Percentiles rank a stretch among this genome's conserved stretches.
These are phyloP conservation scores for Lytechinus pictus DNA, from an alignment of 35 echinoderm and acorn worm genomes.

Conservation along the genomic window DNA sequence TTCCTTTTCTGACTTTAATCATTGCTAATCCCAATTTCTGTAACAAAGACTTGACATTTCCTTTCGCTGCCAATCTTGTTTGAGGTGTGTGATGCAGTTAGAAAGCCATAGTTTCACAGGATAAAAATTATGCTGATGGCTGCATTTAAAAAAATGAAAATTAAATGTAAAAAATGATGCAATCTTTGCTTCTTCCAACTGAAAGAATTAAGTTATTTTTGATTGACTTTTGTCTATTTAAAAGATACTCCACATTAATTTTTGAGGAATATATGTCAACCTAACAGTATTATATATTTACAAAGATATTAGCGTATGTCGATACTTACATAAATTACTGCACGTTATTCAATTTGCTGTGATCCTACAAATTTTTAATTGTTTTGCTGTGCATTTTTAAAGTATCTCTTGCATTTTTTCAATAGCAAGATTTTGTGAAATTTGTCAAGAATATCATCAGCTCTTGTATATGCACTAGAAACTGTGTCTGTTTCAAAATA, in stretches of 20 bases:
- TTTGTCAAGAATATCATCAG: background rate
- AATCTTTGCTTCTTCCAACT: background rate
- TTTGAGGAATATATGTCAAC: background rate
- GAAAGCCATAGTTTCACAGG: background rate
- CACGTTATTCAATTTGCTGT: background rate
- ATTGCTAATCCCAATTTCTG: background rate
- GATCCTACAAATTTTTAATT: background rate
- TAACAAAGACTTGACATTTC: background rate
- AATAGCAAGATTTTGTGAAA: too few relatives aligned
- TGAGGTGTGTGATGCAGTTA: background rate
- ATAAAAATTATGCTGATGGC: background rate
- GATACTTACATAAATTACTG: background rate
- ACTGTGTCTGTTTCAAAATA: too few relatives aligned
- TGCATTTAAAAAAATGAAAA: background rate
- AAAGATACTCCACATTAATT: background rate
- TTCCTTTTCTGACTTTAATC: background rate
- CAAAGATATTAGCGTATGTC: too few relatives aligned
- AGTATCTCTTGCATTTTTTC: too few relatives aligned
- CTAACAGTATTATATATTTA: background rate
- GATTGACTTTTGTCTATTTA: background rate
- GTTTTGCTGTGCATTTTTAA: background rate
- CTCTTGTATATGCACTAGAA: too few relatives aligned
- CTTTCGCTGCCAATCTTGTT: background rate
- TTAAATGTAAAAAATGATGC: background rate
- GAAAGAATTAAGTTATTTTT: background rate